These are phyloP conservation scores for Tetraneura akinire DNA, from an alignment of 1,140 invertebrate genomes.

Conservation along the genomic window DNA sequence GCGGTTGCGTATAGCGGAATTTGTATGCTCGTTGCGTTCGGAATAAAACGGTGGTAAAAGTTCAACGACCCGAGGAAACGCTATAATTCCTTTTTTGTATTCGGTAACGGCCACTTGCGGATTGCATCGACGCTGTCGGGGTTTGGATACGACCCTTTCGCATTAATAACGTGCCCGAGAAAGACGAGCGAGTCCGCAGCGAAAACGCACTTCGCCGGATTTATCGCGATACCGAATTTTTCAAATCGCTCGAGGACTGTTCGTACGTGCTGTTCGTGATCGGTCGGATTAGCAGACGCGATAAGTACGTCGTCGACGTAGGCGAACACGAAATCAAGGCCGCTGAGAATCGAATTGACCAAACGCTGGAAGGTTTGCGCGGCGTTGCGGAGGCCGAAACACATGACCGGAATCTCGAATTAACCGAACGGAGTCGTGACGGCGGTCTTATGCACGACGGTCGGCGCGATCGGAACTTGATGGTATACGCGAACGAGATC, in stretches of 20 bases:
- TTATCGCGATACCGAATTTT: too few species aligned
- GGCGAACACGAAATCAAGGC: too few species aligned
- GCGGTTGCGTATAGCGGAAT: constrained; percentile 36
- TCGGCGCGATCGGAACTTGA: constrained; percentile 58
- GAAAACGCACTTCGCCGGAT: too few species aligned
- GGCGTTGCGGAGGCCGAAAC: constrained; percentile 59
- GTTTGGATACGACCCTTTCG: constrained; percentile 55
- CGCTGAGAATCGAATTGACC: too few species aligned
- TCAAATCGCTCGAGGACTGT: constrained; percentile 51
- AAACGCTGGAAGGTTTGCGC: too few species aligned
- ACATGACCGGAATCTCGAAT: constrained; percentile 57
- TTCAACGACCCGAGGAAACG: too few species aligned
- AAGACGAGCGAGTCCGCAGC: constrained; percentile 55
- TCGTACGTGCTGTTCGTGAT: constrained; percentile 53
- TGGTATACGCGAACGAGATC: constrained; percentile 62
- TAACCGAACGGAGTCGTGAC: constrained; percentile 52
- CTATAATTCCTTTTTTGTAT: too few species aligned
- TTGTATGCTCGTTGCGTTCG: constrained; percentile 47
- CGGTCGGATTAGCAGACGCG: constrained; percentile 55
- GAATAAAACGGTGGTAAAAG: too few species aligned
- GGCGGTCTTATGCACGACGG: constrained; percentile 58
- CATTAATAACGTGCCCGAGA: constrained; percentile 57
- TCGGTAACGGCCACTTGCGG: too few species aligned
- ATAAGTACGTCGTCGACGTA: constrained; percentile 59
- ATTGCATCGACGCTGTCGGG: too few species aligned